phyloP scores from a whole-genome alignment of 2,113 vertebrate species.

The Siphamia tubifer region DNA sequence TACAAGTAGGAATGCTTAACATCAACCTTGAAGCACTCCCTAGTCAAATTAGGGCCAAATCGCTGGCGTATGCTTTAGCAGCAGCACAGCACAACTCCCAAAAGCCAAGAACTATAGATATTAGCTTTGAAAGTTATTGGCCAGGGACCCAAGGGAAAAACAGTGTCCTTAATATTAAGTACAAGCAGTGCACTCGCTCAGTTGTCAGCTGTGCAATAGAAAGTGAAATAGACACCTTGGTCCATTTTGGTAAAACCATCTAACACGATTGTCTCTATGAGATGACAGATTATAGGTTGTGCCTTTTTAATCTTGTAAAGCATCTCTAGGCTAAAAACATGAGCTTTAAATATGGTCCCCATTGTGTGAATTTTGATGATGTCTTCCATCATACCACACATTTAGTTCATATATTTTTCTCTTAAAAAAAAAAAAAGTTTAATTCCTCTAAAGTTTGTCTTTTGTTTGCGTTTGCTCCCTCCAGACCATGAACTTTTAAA shows the following conservation, averaged over 20 bases:
- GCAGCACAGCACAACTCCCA: slow-evolving; percentile 36
- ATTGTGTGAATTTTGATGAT: slow-evolving; percentile 6
- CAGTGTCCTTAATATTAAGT: slow-evolving; percentile 50
- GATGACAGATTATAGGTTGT: slow-evolving; percentile 1
- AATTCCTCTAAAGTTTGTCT: slow-evolving; percentile 32
- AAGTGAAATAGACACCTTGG: slow-evolving; percentile 34
- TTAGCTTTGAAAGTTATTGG: slow-evolving; percentile 65
- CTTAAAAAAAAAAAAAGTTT: not conserved
- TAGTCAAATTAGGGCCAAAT: slow-evolving; percentile 60
- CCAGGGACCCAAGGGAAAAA: slow-evolving; percentile 7
- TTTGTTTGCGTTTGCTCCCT: slow-evolving; percentile 43
- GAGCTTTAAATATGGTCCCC: slow-evolving; percentile 3
- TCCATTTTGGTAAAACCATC: slow-evolving; percentile 24
- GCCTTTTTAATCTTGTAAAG: slow-evolving; percentile 36
- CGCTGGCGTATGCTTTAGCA: slow-evolving; percentile 39
- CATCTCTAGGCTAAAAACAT: slow-evolving; percentile 6
- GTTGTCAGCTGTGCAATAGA: slow-evolving; percentile 49
- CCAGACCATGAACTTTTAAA: slow-evolving; percentile 48
- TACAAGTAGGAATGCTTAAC: slow-evolving; percentile 40
- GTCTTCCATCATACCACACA: not conserved
- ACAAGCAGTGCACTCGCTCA: slow-evolving; percentile 1
- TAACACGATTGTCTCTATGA: slow-evolving; percentile 24
- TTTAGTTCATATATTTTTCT: slow-evolving; percentile 4
- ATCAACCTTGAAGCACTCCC: slow-evolving; percentile 51
- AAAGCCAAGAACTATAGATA: slow-evolving; percentile 41